These are phyloP conservation scores for Hypena proboscidalis DNA, from an alignment of 2,888 invertebrate genomes.

Conservation along the genomic window DNA sequence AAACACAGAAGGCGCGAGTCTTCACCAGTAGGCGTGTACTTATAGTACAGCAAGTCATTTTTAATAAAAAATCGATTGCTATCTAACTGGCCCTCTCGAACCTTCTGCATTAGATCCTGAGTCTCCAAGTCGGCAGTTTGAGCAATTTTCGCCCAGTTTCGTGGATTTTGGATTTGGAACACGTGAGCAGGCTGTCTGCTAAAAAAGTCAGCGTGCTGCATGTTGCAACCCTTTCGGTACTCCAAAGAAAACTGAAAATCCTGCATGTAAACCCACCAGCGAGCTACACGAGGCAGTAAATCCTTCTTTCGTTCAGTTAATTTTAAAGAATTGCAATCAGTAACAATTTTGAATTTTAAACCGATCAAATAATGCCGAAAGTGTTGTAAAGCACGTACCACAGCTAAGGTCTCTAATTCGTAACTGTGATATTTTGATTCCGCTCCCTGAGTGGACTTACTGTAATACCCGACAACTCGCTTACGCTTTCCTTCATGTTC, in stretches of 20 bases:
- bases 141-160: constrained; percentile 32
- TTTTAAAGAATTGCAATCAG: no score
- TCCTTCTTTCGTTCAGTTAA: no score
- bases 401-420: no score
- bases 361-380: no score
- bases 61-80: neutral
- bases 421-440: no score
- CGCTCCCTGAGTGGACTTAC: no score
- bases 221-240: constrained; percentile 33
- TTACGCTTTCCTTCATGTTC: no score
- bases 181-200: constrained; percentile 32
- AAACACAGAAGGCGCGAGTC: constrained; percentile 28
- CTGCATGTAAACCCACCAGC: constrained; percentile 45
- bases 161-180: constrained; percentile 3
- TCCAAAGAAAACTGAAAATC: constrained; percentile 36
- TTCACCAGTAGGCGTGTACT: constrained; percentile 23
- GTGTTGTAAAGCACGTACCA: no score
- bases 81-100: constrained; percentile 5
- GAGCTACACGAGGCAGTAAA: no score
- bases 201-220: constrained; percentile 37
- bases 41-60: constrained; percentile 21
- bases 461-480: no score
- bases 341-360: no score
- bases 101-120: neutral
- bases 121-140: constrained; percentile 7